Evolutionary conservation across 2,113 vertebrate species (phyloP), one percentile per base, ranked within the genome.

Genomic region (Spermophilus dauricus): DNA sequence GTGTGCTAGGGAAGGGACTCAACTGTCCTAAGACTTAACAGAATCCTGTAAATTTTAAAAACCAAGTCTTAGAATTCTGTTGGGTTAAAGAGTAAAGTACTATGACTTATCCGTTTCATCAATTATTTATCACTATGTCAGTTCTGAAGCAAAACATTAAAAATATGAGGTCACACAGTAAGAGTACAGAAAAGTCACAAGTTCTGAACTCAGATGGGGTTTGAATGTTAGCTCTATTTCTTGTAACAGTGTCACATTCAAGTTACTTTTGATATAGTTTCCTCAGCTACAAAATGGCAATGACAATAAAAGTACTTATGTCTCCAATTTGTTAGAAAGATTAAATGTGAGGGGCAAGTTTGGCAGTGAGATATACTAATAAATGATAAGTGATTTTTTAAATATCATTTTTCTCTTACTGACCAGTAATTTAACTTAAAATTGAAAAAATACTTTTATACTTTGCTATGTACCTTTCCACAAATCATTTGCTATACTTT

Each of bases 31-130:
- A 73, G 30, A 75, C 32, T 67, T 18, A 63, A 75, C 83, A 69
- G 48, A 32, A 56, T 6, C 26, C 39, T 28, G 24, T 56, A 88
- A 61, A 91, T 24, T n/a, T 91, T 91, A 96, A 85, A 88, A 95
- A 67, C 4, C 11, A 91, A 93, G 28, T 72, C 72, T 89, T 51
- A 78, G 58, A 61, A 95, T 34, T 75, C 28, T 45, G 34, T 56
- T n/a, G 30, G 26, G 81, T 91, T 72, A 73, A 76, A 61, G 0
- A 86, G 34, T 42, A 26, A 82, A 94, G 13, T 17, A 82, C 58
- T 65, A 42, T 32, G 34, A 91, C 53, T 10, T 12, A 69, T 11
- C 26, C 24, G 45, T 75, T 95, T 89, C 63, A 72, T 18, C 42
- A 92, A 72, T 67, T 65, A 86, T 18, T 86, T 89, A 34, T 82